phyloP scores from a whole-genome alignment of 1,140 invertebrate species.

The Diabrotica virgifera region DNA sequence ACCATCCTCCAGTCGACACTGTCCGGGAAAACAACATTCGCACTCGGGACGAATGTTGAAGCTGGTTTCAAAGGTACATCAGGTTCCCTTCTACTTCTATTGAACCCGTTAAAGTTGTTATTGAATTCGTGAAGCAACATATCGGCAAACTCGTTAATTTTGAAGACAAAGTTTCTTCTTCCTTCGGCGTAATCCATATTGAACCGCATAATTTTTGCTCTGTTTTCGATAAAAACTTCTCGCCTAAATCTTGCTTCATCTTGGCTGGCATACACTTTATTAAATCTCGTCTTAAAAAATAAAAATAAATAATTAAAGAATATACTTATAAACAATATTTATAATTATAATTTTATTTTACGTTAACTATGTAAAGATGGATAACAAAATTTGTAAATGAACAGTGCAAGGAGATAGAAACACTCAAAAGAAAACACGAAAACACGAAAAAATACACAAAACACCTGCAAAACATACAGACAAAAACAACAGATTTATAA shows the following conservation, averaged over 20 bases:
- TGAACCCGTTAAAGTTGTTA: conserved; percentile 76
- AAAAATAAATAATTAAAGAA: background rate
- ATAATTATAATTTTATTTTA: background rate
- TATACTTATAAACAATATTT: background rate
- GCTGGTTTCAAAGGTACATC: conserved; percentile 20
- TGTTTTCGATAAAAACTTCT: conserved; percentile 85
- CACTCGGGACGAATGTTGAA: conserved; percentile 36
- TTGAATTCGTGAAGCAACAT: conserved; percentile 80
- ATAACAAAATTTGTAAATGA: no score
- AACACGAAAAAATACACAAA: no score
- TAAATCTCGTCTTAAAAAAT: conserved; percentile 56
- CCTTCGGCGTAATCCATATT: conserved; percentile 70
- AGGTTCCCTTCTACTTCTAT: conserved; percentile 51
- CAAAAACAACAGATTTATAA: no score
- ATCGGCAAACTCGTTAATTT: conserved; percentile 74
- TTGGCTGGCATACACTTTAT: conserved; percentile 65
- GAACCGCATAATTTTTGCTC: conserved; percentile 78
- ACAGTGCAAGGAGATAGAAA: no score
- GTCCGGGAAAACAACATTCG: conserved; percentile 39
- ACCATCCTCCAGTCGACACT: conserved; percentile 41
- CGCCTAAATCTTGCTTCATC: conserved; percentile 75
- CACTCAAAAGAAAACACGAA: no score
- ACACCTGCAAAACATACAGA: no score
- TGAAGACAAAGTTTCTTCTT: conserved; percentile 60
- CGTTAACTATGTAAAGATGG: no score